Evolutionary conservation across 1,140 invertebrate genomes (phyloP), one percentile per base, ranked within the genome.

Genomic region (Drosophila triauraria): DNA sequence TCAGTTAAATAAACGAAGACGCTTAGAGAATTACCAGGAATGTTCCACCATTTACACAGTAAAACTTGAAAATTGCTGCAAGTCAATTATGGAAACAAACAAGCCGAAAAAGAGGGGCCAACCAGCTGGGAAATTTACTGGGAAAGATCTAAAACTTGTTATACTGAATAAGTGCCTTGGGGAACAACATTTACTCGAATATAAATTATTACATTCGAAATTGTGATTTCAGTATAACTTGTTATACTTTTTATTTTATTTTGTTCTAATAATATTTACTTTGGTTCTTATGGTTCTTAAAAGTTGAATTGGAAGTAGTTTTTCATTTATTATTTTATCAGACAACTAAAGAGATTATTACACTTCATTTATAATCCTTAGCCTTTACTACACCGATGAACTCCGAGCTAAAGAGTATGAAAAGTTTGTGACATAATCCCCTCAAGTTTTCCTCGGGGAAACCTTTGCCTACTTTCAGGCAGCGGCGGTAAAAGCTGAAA

Each of bases 11-110:
- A 81, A 88, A 80, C 58, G 81, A 44, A 40, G 61, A 12, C 50
- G 72, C 77, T 87, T 74, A 77, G 17, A 48, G 70, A 61, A 64
- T 84, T 85, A 63, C 42, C 81, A 25, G 53, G 79, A 82, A 87
- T 87, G 75, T 53, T 61, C 75, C 53, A 47, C 58, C 69, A 63
- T 75, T 62, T 82, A 63, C 42, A 48, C 42, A 47, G 32, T 17
- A 58, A 82, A 80, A 54, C 43, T 68, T 32, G 43, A 43, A 60
- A 63, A 59, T 74, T 62, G 32, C 25, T 27, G 23, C 75, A 20
- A 60, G 56, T 42, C 46, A 67, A 80, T 70, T 44, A 67, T 15
- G 46, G 25, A 67, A 68, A 79, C 61, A 80, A 79, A 72, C 74
- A 61, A 40, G 56, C 35, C 7, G 56, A 42, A 60, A 75, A 20